Evolutionary conservation across 2,797 vertebrate species (phyloP).

Genomic region (Percopsis omiscomaycus): DNA sequence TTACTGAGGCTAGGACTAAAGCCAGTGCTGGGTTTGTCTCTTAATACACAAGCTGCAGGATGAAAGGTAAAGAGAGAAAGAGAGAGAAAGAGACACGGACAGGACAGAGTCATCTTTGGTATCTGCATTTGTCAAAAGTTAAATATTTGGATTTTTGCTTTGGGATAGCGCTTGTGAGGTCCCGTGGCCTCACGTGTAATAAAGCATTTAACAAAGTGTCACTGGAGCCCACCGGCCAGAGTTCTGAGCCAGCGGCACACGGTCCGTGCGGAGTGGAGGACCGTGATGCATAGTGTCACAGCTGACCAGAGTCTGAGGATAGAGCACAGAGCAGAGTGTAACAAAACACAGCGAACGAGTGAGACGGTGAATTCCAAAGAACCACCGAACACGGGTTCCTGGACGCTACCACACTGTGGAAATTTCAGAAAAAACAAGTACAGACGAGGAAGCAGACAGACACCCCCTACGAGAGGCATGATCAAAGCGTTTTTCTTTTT

Average conservation of each 20-base stretch:
- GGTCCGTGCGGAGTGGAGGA: slow-evolving; percentile 88
- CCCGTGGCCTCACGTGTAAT: slow-evolving; percentile 84
- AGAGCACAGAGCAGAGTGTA: slow-evolving; percentile 34
- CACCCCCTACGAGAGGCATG: slow-evolving; percentile 44
- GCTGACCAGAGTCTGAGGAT: slow-evolving; percentile 84
- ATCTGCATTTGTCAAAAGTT: slow-evolving; percentile 99
- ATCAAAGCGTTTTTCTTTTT: slow-evolving; percentile 50
- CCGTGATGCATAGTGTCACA: slow-evolving; percentile 98
- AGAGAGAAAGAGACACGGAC: slow-evolving; percentile 47
- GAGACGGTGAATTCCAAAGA: slow-evolving; percentile 44
- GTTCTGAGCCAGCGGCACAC: slow-evolving; percentile 68
- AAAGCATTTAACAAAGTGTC: slow-evolving; percentile 88
- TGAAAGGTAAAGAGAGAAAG: slow-evolving; percentile 78
- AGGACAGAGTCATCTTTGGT: slow-evolving; percentile 94
- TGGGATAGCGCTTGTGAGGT: slow-evolving; percentile 98
- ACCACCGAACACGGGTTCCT: slow-evolving; percentile 34
- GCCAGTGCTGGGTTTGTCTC: slow-evolving; percentile 98
- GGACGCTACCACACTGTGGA: not conserved
- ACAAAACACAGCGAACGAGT: slow-evolving; percentile 35
- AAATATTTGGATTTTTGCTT: slow-evolving; percentile 99
- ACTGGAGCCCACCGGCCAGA: slow-evolving; percentile 76
- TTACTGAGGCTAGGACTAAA: slow-evolving; percentile 99
- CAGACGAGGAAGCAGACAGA: slow-evolving; percentile 42
- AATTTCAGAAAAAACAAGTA: slow-evolving; percentile 29
- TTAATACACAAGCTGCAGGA: slow-evolving; percentile 98